Conservation (phyloP, 1,140 invertebrate species). For the Caenorhabditis inopinata region DNA sequence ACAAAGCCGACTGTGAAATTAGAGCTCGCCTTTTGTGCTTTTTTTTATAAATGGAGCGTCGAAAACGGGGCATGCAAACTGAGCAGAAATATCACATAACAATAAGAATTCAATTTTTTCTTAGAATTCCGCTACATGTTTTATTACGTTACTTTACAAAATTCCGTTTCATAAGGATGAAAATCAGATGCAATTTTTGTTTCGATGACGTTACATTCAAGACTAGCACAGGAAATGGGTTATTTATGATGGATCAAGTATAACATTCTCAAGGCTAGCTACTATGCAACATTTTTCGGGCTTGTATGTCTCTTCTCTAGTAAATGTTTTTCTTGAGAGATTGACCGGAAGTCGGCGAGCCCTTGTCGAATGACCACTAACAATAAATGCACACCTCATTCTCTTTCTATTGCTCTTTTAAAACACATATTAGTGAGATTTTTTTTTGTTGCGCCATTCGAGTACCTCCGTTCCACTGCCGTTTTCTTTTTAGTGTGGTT, state of each 20-base stretch:
- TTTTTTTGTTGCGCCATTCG: constrained; percentile 18
- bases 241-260: not conserved
- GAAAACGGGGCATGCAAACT: too few species aligned
- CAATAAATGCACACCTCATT: not conserved
- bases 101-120: too few species aligned
- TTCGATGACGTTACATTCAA: not conserved
- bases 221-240: too few species aligned
- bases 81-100: too few species aligned
- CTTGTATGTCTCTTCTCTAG: not conserved
- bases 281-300: constrained; percentile 13
- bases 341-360: constrained; percentile 4
- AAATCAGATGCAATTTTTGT: too few species aligned
- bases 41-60: not conserved
- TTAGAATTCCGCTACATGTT: too few species aligned
- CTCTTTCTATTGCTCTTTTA: not conserved
- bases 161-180: too few species aligned
- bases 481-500: not conserved
- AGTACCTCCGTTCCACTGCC: constrained; percentile 1
- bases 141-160: too few species aligned
- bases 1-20: not conserved
- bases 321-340: not conserved
- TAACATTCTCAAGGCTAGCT: not conserved
- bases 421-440: constrained; percentile 22
- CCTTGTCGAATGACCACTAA: not conserved
- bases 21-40: constrained; percentile 5